Evolutionary conservation across 2,888 invertebrate species (phyloP), one percentile per base, ranked within the genome.

Genomic region (Eupithecia pulchellata): DNA sequence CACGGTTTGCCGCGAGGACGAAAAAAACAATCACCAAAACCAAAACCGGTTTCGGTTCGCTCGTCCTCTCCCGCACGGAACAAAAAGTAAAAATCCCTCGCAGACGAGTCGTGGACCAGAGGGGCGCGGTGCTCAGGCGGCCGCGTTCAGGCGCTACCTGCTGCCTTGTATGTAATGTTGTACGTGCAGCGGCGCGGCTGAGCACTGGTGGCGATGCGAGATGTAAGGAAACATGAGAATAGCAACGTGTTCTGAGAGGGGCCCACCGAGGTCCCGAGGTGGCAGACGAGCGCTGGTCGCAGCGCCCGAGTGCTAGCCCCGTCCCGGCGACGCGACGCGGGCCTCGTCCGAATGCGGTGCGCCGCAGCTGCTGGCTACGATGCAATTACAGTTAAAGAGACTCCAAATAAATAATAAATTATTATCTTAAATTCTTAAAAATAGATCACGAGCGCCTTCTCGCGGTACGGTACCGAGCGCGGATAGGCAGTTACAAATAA

Each of bases 331-430:
- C 92, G 86, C 87, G 91, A 91, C 92, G 91, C 90, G 85, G 86
- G 89, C 88, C 91, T 86, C 92, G 91, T 89, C 89, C 89, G 92
- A 86, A 84, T 90, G 93, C 93, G 92, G 92, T 92, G 93, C 91
- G 91, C 91, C 90, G 89, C 89, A 89, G 87, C 91, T 89, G 89
- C 89, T 88, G 86, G 89, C 85, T 89, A 91, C 87, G 88, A 86
- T 88, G 90, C 88, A 89, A 91, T 91, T 88, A 93, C 84, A 93
- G 90, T 92, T 92, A 93, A 91, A 92, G 93, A 94, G 93, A 93
- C 93, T 94, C 93, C 89, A 92, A 94, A 94, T 94, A 94, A 94
- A 94, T 94, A 94, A 94, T 94, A 94, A 94, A 93, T 94, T 94
- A 94, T 93, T 94, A 94, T 90, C 93, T 93, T 94, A 93, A 92